Evolutionary conservation across 2,797 vertebrate genomes (phyloP), one percentile per base, ranked within the genome.

Genomic region (Morus bassanus): DNA sequence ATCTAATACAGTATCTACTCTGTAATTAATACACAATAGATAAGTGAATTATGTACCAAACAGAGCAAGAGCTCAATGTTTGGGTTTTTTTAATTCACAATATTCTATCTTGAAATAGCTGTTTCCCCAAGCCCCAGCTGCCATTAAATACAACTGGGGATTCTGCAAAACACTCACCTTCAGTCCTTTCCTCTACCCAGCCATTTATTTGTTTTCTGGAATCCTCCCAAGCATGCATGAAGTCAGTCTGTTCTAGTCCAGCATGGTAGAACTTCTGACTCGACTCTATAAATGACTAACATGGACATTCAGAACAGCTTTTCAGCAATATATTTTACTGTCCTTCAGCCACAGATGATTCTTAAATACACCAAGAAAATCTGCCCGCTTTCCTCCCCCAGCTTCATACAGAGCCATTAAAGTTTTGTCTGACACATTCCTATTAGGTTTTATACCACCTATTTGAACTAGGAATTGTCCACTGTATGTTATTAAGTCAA

Each of bases 151-250:
- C 54, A 81, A 24, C 5, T 30, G 15, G 13, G 15, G 41, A 59
- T 27, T 45, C 16, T 46, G 54, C 33, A 67, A 41, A 76, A 60
- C 91, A 73, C 94, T 95, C 60, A 99, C 99, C 98, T 98, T 98
- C 97, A 12, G 99, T 99, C 90, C 97, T 95, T 41, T 97, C 95
- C 95, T 98, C 98, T 87, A 99, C 98, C 99, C 99, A 99, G 25
- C 12, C 84, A 96, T 99, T 99, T 90, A 99, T 99, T 56, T 98
- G 97, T 85, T 98, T 88, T 63, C 99, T 98, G 68, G 98, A 98
- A 6, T 94, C 95, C 43, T 99, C 98, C 39, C 96, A 33, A 21
- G 91, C 97, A 27, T 13, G 9, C 5, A 7, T 3, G 24, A 99
- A 99, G 95, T 99, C 98, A 60, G 98, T 98, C 72, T 97, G 23